Evolutionary conservation across 92 coral and sea anemone species (phyloP).

Genomic region (Pocillopora grandis): DNA sequence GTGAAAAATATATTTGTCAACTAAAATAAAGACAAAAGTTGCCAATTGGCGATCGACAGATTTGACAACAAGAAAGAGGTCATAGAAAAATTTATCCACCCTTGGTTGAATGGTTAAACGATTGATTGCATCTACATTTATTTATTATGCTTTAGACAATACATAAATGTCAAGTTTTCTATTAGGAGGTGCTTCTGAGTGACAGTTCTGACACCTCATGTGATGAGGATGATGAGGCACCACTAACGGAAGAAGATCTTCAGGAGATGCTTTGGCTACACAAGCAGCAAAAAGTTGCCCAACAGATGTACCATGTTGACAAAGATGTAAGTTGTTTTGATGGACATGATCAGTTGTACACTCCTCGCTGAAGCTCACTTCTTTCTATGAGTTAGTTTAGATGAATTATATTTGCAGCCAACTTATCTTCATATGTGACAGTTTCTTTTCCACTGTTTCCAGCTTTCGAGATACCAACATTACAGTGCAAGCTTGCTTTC

Average conservation of each 20-base stretch:
- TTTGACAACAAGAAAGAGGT: no score
- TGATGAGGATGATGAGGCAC: constrained; percentile 78
- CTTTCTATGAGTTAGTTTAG: not conserved
- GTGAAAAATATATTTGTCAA: no score
- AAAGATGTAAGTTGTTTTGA: constrained; percentile 69
- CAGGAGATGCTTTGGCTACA: constrained; percentile 92
- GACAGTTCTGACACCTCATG: constrained; percentile 94
- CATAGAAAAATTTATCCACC: no score
- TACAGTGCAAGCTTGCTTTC: constrained; percentile 85
- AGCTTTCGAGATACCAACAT: constrained; percentile 87
- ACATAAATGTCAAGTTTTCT: not conserved
- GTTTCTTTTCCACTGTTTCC: not conserved
- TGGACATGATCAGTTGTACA: not conserved
- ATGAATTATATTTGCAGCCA: not conserved
- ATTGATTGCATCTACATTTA: not conserved
- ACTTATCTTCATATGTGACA: not conserved
- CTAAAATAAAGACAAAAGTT: no score
- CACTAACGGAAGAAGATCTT: constrained; percentile 83
- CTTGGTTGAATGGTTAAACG: not conserved
- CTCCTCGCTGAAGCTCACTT: not conserved
- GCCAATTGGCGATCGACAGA: no score
- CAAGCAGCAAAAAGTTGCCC: constrained; percentile 79
- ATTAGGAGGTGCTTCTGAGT: constrained; percentile 90
- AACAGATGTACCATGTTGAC: constrained; percentile 69
- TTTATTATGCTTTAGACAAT: no score